Percentiles rank a stretch among this genome's conserved stretches.
Evolutionary conservation across 1,140 invertebrate genomes (phyloP).

Genomic region (Brachystomella parvula): DNA sequence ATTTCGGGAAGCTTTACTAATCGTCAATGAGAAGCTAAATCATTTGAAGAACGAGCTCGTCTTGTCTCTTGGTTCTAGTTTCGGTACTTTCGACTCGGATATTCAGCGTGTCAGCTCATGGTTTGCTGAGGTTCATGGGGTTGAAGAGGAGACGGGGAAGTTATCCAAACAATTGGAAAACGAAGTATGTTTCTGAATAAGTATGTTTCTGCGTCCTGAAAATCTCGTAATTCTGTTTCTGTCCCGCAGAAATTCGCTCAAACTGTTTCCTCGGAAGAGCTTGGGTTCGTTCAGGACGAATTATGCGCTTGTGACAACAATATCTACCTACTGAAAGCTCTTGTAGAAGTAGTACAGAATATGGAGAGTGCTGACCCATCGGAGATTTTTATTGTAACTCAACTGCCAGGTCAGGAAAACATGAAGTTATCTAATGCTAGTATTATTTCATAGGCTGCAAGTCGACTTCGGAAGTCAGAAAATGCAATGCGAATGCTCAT

Average conservation of each 20-base stretch:
- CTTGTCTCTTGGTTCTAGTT: constrained; percentile 18
- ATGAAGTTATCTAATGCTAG: neutral
- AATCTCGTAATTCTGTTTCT: constrained; percentile 14
- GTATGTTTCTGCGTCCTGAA: neutral
- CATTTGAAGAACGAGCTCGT: constrained; percentile 25
- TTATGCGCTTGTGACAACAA: constrained; percentile 13
- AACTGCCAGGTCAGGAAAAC: neutral
- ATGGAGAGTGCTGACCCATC: constrained; percentile 22
- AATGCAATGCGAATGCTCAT: neutral
- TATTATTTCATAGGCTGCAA: constrained; percentile 20
- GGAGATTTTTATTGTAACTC: neutral
- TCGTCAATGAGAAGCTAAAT: constrained; percentile 15
- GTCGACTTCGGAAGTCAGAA: neutral
- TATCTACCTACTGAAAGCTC: constrained; percentile 17
- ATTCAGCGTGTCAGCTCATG: constrained; percentile 30
- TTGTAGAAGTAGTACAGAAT: constrained; percentile 27
- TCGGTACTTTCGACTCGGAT: constrained; percentile 30
- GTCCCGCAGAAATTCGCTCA: constrained; percentile 19
- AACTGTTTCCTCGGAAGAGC: constrained; percentile 12
- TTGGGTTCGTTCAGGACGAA: constrained; percentile 14
- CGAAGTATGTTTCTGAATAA: neutral
- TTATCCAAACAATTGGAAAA: constrained; percentile 12
- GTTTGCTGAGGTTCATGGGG: constrained; percentile 15
- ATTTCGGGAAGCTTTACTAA: constrained; percentile 15
- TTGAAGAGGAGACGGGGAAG: constrained; percentile 8